Percentiles rank a stretch among this genome's conserved stretches.
phyloP scores from a whole-genome alignment of 2,888 invertebrate genomes.

The Alentia gelatinosa region DNA sequence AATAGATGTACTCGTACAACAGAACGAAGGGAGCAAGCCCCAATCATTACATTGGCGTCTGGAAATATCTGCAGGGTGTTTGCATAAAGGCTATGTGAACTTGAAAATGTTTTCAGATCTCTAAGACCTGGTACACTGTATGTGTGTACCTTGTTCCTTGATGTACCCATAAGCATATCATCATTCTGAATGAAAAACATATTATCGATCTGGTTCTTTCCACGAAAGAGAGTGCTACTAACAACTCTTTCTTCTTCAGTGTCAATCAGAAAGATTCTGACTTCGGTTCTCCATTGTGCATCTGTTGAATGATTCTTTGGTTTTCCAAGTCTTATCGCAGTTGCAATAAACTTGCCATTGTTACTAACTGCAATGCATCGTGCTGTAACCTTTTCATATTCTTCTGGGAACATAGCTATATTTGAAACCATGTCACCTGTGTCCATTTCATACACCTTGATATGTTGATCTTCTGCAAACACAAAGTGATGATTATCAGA shows the following conservation, averaged over 20 bases:
- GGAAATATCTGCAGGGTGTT: neutral
- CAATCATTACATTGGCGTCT: neutral
- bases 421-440: constrained; percentile 53
- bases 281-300: neutral
- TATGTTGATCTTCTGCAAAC: constrained; percentile 11
- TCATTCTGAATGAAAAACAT: constrained; percentile 60
- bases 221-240: neutral
- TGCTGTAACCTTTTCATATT: constrained; percentile 52
- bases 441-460: constrained; percentile 58
- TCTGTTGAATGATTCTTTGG: constrained; percentile 12
- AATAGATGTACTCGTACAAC: constrained; percentile 5
- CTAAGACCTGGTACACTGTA: constrained; percentile 39
- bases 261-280: constrained; percentile 46
- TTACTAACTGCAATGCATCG: constrained; percentile 53
- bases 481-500: constrained; percentile 53
- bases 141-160: constrained; percentile 31
- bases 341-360: constrained; percentile 50
- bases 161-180: constrained; percentile 51
- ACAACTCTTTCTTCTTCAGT: neutral
- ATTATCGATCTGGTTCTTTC: constrained; percentile 51
- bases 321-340: constrained; percentile 46
- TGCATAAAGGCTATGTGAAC: neutral
- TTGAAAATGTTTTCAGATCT: neutral
- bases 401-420: neutral
- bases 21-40: neutral